Evolutionary conservation across 2,113 vertebrate species (phyloP).

Genomic region (Muntiacus reevesi): DNA sequence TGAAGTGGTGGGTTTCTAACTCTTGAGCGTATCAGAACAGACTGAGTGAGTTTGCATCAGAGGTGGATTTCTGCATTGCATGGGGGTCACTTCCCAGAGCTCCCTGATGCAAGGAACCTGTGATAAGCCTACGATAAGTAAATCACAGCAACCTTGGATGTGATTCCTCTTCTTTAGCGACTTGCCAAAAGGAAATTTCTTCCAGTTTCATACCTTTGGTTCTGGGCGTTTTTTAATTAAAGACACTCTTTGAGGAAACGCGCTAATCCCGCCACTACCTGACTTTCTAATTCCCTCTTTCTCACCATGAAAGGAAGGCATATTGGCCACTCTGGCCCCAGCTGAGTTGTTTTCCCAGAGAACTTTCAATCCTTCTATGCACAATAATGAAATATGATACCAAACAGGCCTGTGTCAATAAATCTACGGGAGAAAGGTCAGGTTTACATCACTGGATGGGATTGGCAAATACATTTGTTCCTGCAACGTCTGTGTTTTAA

Average conservation of each 20-base stretch:
- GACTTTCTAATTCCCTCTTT: conserved; percentile 17
- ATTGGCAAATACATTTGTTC: conserved; percentile 84
- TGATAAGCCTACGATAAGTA: neutral
- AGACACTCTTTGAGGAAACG: conserved; percentile 15
- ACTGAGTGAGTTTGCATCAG: neutral
- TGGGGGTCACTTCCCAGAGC: neutral
- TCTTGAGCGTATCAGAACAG: neutral
- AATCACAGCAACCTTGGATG: conserved; percentile 2
- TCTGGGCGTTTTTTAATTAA: conserved; percentile 58
- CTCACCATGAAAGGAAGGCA: conserved; percentile 15
- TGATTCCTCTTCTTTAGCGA: neutral
- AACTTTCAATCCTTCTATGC: conserved; percentile 66
- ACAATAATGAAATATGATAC: conserved; percentile 81
- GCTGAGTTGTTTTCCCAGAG: conserved; percentile 65
- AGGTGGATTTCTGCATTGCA: neutral
- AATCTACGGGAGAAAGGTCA: conserved; percentile 86
- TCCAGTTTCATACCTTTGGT: neutral
- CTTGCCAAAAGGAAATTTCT: conserved; percentile 20
- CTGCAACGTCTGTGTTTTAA: conserved; percentile 83
- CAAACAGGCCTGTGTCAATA: conserved; percentile 80
- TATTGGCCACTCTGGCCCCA: conserved; percentile 41
- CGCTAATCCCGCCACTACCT: conserved; percentile 41
- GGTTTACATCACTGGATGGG: conserved; percentile 78
- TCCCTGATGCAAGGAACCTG: neutral
- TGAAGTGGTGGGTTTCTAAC: neutral